These are phyloP conservation scores for Heteromyza rotundicornis DNA, from an alignment of 2,888 invertebrate species.

Conservation along the genomic window DNA sequence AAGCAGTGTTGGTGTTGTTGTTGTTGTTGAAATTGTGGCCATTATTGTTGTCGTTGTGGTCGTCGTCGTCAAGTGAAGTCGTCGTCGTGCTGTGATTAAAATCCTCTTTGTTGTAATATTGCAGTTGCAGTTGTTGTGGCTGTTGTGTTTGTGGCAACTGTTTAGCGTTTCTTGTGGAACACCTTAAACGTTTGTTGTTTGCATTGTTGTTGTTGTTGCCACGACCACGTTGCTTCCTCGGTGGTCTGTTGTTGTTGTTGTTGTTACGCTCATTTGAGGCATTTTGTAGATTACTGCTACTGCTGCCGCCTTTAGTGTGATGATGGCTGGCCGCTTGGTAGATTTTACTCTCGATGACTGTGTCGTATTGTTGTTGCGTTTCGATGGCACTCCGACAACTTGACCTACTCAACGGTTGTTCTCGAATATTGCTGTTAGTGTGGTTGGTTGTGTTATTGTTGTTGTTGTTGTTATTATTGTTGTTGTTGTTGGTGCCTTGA, in stretches of 20 bases:
- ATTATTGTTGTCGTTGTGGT: too few relatives aligned
- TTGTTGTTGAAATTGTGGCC: background rate
- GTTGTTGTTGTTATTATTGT: constrained; percentile 21
- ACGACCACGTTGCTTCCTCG: background rate
- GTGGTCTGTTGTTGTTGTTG: background rate
- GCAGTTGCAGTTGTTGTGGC: too few relatives aligned
- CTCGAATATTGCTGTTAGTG: background rate
- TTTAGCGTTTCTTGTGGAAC: background rate
- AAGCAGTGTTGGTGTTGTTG: background rate
- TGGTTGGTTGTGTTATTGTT: constrained; percentile 12
- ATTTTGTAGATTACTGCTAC: background rate
- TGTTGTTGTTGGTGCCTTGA: constrained; percentile 27
- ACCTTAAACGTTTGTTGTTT: background rate
- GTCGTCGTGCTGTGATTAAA: background rate
- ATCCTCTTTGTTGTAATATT: background rate
- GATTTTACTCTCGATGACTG: background rate
- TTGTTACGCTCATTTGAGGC: too few relatives aligned
- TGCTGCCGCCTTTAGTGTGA: too few relatives aligned
- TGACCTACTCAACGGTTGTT: too few relatives aligned
- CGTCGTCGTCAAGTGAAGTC: too few relatives aligned
- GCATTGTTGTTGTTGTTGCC: background rate
- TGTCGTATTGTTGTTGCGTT: background rate
- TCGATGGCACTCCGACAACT: background rate
- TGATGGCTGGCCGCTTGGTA: background rate
- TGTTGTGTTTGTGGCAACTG: background rate